Conservation (phyloP, 2,888 invertebrate species). For the Tipula unca region DNA sequence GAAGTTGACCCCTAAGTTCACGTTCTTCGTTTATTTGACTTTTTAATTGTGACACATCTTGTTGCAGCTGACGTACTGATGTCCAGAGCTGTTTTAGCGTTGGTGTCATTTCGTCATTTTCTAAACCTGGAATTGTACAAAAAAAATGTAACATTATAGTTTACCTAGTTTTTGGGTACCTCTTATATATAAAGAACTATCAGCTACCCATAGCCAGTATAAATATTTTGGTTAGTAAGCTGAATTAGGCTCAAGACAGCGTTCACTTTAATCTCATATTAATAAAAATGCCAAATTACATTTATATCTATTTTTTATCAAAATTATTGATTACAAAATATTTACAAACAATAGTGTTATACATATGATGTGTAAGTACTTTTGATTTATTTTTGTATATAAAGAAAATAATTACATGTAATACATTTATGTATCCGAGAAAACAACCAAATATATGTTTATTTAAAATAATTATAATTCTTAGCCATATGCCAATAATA, state of each 20-base stretch:
- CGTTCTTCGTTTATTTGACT: slow-evolving; percentile 42
- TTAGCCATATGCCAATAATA: neutral
- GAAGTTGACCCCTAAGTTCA: slow-evolving; percentile 38
- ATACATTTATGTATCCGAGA: neutral
- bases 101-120: slow-evolving; percentile 43
- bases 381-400: neutral
- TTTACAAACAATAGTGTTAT: neutral
- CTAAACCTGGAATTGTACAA: slow-evolving; percentile 34
- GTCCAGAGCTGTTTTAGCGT: slow-evolving; percentile 41
- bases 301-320: neutral
- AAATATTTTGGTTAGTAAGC: neutral
- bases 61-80: slow-evolving; percentile 40
- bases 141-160: neutral
- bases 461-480: neutral
- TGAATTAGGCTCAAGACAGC: neutral
- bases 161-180: neutral
- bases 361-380: neutral
- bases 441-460: neutral
- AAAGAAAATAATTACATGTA: neutral
- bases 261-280: neutral
- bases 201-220: neutral
- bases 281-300: neutral
- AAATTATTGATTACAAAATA: slow-evolving; percentile 14
- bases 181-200: neutral
- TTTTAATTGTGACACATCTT: slow-evolving; percentile 42